Evolutionary conservation across 2,888 invertebrate genomes (phyloP), one percentile per base, ranked within the genome.

Genomic region (Piscicola geometra): DNA sequence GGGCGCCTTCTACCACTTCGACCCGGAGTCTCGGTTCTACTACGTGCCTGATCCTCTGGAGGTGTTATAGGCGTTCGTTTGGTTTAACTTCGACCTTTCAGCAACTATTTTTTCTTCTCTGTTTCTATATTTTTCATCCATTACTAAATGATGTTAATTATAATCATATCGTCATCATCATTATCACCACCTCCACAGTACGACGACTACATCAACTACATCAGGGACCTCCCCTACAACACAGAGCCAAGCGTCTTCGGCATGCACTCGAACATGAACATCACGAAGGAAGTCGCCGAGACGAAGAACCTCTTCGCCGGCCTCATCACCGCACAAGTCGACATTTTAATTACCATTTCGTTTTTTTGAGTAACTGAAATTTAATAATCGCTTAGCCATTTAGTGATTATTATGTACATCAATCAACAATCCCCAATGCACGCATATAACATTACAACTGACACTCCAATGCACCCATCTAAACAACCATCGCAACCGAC

Each of bases 241-340:
- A 84, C 85, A 0, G 82, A 83, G 30, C 86, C 86, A 1, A 85
- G 85, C 76, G 83, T 87, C 64, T 86, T 86, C 79, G 86, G 86
- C 41, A 84, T 87, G 85, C 83, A 86, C 78, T 82, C 84, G 41
- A 87, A 87, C 79, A 86, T 86, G 30, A 86, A 86, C 80, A 86
- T 86, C 80, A 86, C 85, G 5, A 87, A 87, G 81, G 87, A 87
- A 78, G 86, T 86, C 79, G 82, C 82, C 30, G 86, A 86, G 80
- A 87, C 87, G 0, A 82, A 82, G 71, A 80, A 82, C 18, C 81
- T 87, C 52, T 86, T 87, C 81, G 83, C 86, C 77, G 86, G 85
- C 77, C 85, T 87, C 76, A 83, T 87, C 9, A 73, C 76, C 12
- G 78, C 78, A 21, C 77, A 78, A 73, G 78, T 78, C 32, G 9